Evolutionary conservation across 2,888 invertebrate genomes (phyloP).

Genomic region (Aleiodes leptofemur): DNA sequence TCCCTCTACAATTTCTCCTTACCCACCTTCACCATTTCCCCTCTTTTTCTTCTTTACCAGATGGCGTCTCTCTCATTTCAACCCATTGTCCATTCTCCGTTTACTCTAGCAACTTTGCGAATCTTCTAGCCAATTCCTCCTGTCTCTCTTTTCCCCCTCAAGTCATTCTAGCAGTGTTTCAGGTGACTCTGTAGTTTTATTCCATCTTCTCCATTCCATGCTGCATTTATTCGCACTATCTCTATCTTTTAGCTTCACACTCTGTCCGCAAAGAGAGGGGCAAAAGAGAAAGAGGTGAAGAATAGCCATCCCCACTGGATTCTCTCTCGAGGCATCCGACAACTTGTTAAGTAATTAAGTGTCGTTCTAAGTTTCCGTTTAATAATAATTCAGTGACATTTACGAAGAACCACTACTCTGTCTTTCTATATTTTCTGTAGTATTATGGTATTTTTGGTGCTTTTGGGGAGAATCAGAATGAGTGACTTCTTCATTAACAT

Average conservation of each 20-base stretch:
- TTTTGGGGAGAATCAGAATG: conserved; percentile 37
- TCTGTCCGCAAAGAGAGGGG: neutral
- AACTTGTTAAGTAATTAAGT: conserved; percentile 71
- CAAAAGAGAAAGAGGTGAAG: neutral
- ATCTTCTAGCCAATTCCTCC: neutral
- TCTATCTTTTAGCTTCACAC: neutral
- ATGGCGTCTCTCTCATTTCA: conserved; percentile 35
- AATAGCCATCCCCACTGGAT: conserved; percentile 48
- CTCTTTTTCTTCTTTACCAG: conserved; percentile 17
- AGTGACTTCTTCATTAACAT: conserved; percentile 36
- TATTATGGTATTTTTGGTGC: neutral
- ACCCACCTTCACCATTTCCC: conserved; percentile 21
- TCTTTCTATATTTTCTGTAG: conserved; percentile 9
- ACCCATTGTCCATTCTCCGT: conserved; percentile 15
- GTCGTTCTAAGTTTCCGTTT: conserved; percentile 67
- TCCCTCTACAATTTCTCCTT: conserved; percentile 24
- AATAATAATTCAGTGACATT: conserved; percentile 70
- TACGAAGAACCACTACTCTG: conserved; percentile 57
- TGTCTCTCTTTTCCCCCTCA: neutral
- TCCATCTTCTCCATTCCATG: conserved; percentile 36
- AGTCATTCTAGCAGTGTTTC: neutral
- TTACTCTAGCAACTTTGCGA: conserved; percentile 32
- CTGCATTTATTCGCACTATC: neutral
- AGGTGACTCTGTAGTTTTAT: conserved; percentile 13
- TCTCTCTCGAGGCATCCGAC: conserved; percentile 58